These are phyloP conservation scores for Nixonia krombeini DNA, from an alignment of 1,140 invertebrate species.

Conservation along the genomic window DNA sequence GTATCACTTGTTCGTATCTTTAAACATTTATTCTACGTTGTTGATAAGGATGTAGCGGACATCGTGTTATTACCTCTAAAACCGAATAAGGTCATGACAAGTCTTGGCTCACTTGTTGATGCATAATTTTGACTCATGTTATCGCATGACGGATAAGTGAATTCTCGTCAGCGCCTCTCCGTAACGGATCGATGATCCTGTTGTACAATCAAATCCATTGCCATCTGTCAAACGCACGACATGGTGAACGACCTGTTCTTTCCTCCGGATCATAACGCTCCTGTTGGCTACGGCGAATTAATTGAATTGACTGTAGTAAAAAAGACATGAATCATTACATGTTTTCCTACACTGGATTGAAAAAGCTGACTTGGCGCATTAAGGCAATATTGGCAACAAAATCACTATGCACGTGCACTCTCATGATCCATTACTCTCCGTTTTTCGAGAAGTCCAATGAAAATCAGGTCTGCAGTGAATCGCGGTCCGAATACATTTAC, in stretches of 20 bases:
- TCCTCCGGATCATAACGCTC: conserved; percentile 9
- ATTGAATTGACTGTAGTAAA: conserved; percentile 33
- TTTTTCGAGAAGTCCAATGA: no score
- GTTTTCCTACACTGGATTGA: conserved; percentile 7
- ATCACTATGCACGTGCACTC: no score
- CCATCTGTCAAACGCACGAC: conserved; percentile 24
- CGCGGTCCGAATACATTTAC: no score
- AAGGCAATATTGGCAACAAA: background rate
- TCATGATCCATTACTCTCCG: conserved; percentile 15
- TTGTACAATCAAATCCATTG: conserved; percentile 27
- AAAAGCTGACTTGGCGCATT: conserved; percentile 5
- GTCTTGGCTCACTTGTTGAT: conserved; percentile 29
- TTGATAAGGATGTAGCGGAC: no score
- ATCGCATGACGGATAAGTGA: conserved; percentile 24
- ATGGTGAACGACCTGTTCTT: conserved; percentile 9
- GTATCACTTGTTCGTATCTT: no score
- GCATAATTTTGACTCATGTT: conserved; percentile 30
- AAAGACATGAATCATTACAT: conserved; percentile 23
- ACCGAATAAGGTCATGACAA: background rate
- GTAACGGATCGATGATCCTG: background rate
- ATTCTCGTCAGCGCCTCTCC: conserved; percentile 8
- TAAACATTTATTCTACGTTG: no score
- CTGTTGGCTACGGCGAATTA: conserved; percentile 23
- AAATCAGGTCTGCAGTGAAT: no score
- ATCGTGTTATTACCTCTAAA: no score